Base-by-base conservation (phyloP, 2,113 vertebrate species). In the Cyanistes caeruleus region DNA sequence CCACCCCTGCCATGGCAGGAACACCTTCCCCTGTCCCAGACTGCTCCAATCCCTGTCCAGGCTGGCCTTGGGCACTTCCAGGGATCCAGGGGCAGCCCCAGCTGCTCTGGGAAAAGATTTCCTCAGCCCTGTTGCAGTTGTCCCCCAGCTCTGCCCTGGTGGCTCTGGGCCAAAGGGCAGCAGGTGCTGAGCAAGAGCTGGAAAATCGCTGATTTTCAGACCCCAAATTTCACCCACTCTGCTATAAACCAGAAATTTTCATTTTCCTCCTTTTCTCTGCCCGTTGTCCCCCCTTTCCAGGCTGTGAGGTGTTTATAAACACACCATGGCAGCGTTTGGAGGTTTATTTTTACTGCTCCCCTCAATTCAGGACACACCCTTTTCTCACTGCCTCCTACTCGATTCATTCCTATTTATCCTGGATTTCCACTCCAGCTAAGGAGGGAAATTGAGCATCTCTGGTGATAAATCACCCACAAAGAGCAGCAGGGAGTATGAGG, bases 281-380 rank as follows among this genome's bases (percentile, higher is more conserved):
- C 6, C 63, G 39, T 49, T 70, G 7, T 22, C 48, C 55, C 33
- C 49, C 30, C n/a, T 43, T 28, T n/a, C 10, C 80, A 56, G 44
- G 13, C 62, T 4, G 37, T 11, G 22, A n/a, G 14, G 53, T 55
- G 72, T 10, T 39, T 17, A 15, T 11, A 5, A 22, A 8, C 28
- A 15, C 62, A 3, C 51, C 44, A 0, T 15, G 16, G 28, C 51
- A 39, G 2, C 4, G 0, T 60, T 17, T 22, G 51, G 37, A 39
- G 25, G 25, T 28, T 41, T 64, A 11, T 44, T 84, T 77, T 69
- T 20, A 13, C 62, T 48, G 1, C 10, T 75, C 49, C 49, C n/a
- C 93, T 53, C 48, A 14, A 1, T 53, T 58, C 48, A 15, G 68
- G 55, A 7, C 33, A 30, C 46, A 3, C 15, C 68, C 60, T 89